These are phyloP conservation scores for Luperina testacea DNA, from an alignment of 2,888 invertebrate species.

Conservation along the genomic window DNA sequence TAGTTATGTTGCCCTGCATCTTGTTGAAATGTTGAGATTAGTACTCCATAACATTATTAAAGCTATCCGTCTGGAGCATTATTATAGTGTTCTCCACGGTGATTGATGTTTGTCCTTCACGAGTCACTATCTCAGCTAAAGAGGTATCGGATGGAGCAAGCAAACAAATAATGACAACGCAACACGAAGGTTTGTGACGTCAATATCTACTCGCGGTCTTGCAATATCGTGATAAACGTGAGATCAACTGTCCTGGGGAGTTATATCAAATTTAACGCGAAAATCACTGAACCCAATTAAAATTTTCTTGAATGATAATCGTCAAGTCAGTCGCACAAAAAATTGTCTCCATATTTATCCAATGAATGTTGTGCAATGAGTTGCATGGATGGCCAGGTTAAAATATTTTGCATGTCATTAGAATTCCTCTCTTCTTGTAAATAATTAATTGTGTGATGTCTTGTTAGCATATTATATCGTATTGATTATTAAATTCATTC, in stretches of 20 bases:
- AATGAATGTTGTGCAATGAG: conserved; percentile 40
- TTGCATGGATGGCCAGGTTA: conserved; percentile 28
- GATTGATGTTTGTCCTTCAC: conserved; percentile 75
- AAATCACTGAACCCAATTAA: conserved; percentile 3
- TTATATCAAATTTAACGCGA: conserved; percentile 25
- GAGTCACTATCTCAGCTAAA: conserved; percentile 68
- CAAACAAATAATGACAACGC: conserved; percentile 65
- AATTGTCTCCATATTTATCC: conserved; percentile 27
- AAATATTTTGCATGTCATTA: conserved; percentile 54
- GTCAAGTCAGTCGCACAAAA: neutral
- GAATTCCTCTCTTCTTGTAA: conserved; percentile 52
- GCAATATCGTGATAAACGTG: conserved; percentile 60
- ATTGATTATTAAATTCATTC: conserved; percentile 44
- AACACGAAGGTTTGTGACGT: conserved; percentile 68
- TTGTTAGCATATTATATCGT: conserved; percentile 50
- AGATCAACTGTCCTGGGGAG: conserved; percentile 41
- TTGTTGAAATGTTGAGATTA: conserved; percentile 13
- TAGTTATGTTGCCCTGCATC: conserved; percentile 1
- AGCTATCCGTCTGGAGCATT: conserved; percentile 21
- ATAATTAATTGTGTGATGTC: conserved; percentile 51
- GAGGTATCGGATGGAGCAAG: conserved; percentile 72
- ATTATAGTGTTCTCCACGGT: conserved; percentile 38
- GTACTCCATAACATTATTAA: conserved; percentile 20
- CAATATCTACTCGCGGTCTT: conserved; percentile 70
- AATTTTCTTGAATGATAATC: conserved; percentile 37